Conservation (phyloP, 2,797 vertebrate species). For the Pangasius sanitwongsei region DNA sequence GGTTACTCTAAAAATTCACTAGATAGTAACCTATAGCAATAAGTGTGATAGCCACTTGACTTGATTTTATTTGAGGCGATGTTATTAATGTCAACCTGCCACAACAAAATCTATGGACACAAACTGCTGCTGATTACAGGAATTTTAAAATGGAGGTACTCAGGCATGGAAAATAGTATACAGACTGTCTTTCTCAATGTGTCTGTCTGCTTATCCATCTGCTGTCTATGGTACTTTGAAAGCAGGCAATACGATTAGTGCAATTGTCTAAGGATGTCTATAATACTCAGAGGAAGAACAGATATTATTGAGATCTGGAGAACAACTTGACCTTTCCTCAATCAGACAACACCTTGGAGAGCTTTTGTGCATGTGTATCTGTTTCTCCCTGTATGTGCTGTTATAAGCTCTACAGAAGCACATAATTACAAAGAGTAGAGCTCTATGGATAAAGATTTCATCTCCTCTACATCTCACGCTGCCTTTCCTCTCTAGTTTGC, state of each 20-base stretch:
- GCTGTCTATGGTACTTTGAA: neutral
- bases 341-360: slow-evolving; percentile 4
- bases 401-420: slow-evolving; percentile 48
- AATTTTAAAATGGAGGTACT: neutral
- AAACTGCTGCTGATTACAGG: neutral
- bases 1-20: neutral
- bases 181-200: neutral
- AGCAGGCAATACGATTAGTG: neutral
- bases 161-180: neutral
- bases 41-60: neutral
- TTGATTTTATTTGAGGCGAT: neutral
- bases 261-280: neutral
- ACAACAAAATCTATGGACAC: neutral
- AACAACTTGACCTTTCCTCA: slow-evolving; percentile 39
- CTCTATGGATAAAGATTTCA: slow-evolving; percentile 45
- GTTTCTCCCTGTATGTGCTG: slow-evolving; percentile 4
- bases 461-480: slow-evolving; percentile 35
- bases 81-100: neutral
- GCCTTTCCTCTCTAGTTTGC: slow-evolving; percentile 31
- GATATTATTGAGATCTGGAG: slow-evolving; percentile 2
- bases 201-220: neutral
- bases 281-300: neutral
- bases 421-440: slow-evolving; percentile 40
- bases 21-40: neutral
- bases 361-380: neutral